Conservation (phyloP, 2,888 invertebrate species). For the Sphinx pinastri region DNA sequence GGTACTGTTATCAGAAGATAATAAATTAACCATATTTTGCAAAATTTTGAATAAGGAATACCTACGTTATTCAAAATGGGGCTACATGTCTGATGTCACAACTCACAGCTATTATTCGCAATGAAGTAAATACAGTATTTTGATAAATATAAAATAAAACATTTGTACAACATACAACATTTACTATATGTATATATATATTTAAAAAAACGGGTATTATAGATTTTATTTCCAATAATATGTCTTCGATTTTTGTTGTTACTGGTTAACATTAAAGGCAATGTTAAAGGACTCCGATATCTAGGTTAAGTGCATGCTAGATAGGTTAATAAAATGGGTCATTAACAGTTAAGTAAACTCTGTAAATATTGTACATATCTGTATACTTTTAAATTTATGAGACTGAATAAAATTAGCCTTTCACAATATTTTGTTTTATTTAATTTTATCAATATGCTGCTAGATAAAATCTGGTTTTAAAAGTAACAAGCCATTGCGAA, state of each 20-base stretch:
- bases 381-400: slow-evolving; percentile 55
- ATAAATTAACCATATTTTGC: too few relatives aligned
- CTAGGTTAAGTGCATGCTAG: slow-evolving; percentile 29
- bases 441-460: too few relatives aligned
- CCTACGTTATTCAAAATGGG: not conserved
- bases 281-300: slow-evolving; percentile 41
- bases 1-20: too few relatives aligned
- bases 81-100: too few relatives aligned
- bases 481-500: too few relatives aligned
- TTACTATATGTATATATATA: too few relatives aligned
- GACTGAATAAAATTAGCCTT: slow-evolving; percentile 66
- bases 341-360: slow-evolving; percentile 50
- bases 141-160: too few relatives aligned
- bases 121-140: not conserved
- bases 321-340: slow-evolving; percentile 52
- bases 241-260: not conserved
- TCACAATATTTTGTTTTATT: slow-evolving; percentile 47
- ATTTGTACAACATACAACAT: too few relatives aligned
- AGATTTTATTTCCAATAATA: not conserved
- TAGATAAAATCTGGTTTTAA: too few relatives aligned
- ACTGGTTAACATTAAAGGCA: slow-evolving; percentile 31
- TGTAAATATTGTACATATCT: slow-evolving; percentile 60
- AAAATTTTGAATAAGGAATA: too few relatives aligned
- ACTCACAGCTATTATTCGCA: not conserved
- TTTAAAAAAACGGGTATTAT: too few relatives aligned